Evolutionary conservation across 2,888 invertebrate species (phyloP).

Genomic region (Tipula vernalis): DNA sequence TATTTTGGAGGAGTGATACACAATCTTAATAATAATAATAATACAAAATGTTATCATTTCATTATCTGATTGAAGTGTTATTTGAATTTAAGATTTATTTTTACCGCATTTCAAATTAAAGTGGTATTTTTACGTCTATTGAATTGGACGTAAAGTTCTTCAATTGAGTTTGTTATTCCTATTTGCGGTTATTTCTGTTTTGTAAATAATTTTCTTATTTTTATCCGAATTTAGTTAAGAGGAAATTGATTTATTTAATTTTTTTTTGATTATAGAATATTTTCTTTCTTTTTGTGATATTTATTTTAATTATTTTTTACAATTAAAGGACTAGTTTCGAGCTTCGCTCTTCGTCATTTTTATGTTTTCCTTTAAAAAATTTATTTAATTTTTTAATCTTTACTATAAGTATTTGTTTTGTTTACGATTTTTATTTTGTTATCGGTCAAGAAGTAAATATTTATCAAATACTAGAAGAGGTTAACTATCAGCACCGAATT

Average conservation of each 20-base stretch:
- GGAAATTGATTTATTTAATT: not conserved
- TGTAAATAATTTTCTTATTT: not conserved
- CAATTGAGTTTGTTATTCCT: not conserved
- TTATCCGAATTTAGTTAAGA: not conserved
- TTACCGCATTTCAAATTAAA: not conserved
- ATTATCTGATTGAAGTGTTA: not conserved
- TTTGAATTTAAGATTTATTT: not conserved
- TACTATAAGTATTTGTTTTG: too few relatives aligned
- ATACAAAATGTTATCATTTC: not conserved
- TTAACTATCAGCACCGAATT: too few relatives aligned
- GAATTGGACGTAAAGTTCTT: not conserved
- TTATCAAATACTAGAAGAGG: too few relatives aligned
- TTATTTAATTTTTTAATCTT: too few relatives aligned
- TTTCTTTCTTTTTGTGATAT: too few relatives aligned
- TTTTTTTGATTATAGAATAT: not conserved
- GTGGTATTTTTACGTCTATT: not conserved
- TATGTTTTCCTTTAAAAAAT: too few relatives aligned
- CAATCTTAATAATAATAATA: not conserved
- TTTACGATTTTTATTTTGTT: too few relatives aligned
- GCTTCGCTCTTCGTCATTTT: too few relatives aligned
- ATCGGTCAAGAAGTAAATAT: too few relatives aligned
- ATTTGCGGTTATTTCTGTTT: not conserved
- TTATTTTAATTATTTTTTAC: too few relatives aligned
- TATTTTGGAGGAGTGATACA: not conserved
- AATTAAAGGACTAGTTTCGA: too few relatives aligned